These are phyloP conservation scores for Pachycephus smyrnensis DNA, from an alignment of 2,888 invertebrate genomes.

Conservation along the genomic window DNA sequence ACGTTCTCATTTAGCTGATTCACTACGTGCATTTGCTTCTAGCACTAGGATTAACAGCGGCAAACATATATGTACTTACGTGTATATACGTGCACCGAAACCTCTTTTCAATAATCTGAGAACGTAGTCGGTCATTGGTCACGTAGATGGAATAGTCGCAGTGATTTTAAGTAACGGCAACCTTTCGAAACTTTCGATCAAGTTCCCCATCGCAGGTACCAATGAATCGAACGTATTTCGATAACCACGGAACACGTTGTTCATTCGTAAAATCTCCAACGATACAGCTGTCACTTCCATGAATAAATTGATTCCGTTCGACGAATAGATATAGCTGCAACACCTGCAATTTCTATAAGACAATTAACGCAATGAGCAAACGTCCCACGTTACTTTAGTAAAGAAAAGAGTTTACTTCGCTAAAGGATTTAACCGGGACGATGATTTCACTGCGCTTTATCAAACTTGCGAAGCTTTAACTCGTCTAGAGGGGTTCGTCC, in stretches of 20 bases:
- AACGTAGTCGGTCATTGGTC: neutral
- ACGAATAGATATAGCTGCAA: neutral
- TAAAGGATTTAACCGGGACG: neutral
- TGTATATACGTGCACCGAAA: neutral
- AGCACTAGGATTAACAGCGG: neutral
- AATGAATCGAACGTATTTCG: neutral
- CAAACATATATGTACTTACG: neutral
- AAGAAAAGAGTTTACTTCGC: constrained; percentile 23
- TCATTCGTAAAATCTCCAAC: neutral
- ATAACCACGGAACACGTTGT: neutral
- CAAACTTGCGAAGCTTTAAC: neutral
- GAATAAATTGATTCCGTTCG: neutral
- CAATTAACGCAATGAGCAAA: neutral
- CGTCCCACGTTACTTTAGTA: neutral
- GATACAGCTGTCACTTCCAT: neutral
- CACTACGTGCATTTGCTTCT: neutral
- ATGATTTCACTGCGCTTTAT: neutral
- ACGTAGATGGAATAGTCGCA: neutral
- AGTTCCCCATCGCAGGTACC: neutral
- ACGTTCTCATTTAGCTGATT: neutral
- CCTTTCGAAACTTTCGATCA: neutral
- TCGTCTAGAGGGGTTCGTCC: neutral
- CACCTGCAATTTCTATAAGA: neutral
- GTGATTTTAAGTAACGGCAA: neutral
- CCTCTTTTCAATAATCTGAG: neutral